Evolutionary conservation across 2,113 vertebrate genomes (phyloP).

Genomic region (Ceyx cyanopectus): DNA sequence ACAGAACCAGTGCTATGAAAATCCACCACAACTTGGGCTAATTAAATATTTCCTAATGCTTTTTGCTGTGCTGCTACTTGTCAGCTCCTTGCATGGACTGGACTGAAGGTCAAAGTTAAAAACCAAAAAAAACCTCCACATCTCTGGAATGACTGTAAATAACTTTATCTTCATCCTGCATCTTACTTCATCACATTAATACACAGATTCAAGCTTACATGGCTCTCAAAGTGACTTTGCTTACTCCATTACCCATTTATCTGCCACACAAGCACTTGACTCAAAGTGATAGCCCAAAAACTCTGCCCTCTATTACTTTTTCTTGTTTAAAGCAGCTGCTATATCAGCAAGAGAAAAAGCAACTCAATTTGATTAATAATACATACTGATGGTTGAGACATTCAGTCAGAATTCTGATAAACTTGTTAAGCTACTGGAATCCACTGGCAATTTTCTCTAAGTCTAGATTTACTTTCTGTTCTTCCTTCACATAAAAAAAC

Average conservation of each 20-base stretch:
- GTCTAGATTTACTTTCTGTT: background rate
- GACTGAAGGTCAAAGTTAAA: slow-evolving; percentile 32
- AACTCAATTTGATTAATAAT: slow-evolving; percentile 52
- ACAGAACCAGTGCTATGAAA: background rate
- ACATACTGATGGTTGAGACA: background rate
- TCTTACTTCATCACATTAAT: slow-evolving; percentile 44
- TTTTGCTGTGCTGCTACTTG: background rate
- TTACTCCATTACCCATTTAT: slow-evolving; percentile 44
- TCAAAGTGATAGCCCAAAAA: slow-evolving; percentile 47
- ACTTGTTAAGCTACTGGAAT: background rate
- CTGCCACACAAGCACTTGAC: slow-evolving; percentile 9
- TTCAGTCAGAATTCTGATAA: slow-evolving; percentile 1
- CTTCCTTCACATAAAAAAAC: background rate
- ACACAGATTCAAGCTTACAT: slow-evolving; percentile 10
- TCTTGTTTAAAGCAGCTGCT: slow-evolving; percentile 48
- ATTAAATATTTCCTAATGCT: slow-evolving; percentile 2
- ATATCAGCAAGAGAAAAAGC: slow-evolving; percentile 31
- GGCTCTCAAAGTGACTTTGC: slow-evolving; percentile 66
- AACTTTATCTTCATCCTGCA: slow-evolving; percentile 33
- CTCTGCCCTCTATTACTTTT: slow-evolving; percentile 56
- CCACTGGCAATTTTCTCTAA: background rate
- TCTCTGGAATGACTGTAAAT: background rate
- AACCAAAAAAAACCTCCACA: background rate
- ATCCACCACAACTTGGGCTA: background rate
- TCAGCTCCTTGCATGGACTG: background rate